A percentile compares a stretch with the other conserved stretches of the same genome.
These are phyloP conservation scores for Hystrix cristata DNA, from an alignment of 2,113 vertebrate species.

Conservation along the genomic window DNA sequence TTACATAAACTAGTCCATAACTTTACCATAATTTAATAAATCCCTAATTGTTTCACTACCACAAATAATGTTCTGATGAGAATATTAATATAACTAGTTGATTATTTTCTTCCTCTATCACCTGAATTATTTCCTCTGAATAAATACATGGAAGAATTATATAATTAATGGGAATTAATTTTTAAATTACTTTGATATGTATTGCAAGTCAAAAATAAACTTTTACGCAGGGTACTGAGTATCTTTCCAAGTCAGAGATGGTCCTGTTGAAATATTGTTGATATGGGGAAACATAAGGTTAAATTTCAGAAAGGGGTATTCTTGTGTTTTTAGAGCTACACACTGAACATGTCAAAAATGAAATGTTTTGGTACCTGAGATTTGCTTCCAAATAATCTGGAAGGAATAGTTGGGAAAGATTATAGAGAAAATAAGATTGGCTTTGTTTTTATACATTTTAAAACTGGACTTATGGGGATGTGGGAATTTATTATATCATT, in stretches of 20 bases:
- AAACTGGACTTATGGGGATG: not conserved
- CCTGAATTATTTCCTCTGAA: slow-evolving; percentile 36
- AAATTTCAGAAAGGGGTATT: slow-evolving; percentile 1
- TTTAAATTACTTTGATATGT: slow-evolving; percentile 28
- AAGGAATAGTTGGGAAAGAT: not conserved
- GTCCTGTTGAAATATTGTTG: slow-evolving; percentile 17
- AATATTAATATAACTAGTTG: not conserved
- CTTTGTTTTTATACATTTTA: slow-evolving; percentile 34
- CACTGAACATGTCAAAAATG: not conserved
- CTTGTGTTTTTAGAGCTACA: not conserved
- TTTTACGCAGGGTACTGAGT: not conserved
- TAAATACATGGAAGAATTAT: slow-evolving; percentile 22
- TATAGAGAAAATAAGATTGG: not conserved
- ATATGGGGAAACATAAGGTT: not conserved
- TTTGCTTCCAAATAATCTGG: not conserved
- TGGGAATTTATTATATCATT: not conserved
- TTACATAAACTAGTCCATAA: slow-evolving; percentile 1
- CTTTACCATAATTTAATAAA: slow-evolving; percentile 35
- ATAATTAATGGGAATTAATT: not conserved
- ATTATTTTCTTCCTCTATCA: not conserved
- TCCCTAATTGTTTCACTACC: not conserved
- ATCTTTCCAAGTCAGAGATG: slow-evolving; percentile 25
- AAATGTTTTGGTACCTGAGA: not conserved
- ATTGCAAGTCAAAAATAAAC: not conserved
- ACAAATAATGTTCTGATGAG: not conserved